These are phyloP conservation scores for Lepus europaeus DNA, from an alignment of 2,113 vertebrate genomes.

Conservation along the genomic window DNA sequence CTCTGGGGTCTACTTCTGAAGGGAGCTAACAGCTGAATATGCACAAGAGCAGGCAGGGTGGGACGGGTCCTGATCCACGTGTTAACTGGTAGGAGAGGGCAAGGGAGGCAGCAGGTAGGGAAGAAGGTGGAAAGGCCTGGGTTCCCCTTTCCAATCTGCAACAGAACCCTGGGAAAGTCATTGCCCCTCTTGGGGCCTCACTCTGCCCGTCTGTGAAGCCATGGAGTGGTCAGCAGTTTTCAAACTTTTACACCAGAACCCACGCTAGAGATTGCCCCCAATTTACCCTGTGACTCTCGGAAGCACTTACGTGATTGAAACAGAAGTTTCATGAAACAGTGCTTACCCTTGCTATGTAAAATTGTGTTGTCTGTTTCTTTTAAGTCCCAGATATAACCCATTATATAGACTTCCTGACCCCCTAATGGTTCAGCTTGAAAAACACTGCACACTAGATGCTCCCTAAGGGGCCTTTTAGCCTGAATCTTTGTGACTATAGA, in stretches of 20 bases:
- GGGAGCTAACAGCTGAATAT: neutral
- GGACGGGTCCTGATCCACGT: neutral
- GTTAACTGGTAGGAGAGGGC: neutral
- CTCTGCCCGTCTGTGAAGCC: neutral
- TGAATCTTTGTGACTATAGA: constrained; percentile 61
- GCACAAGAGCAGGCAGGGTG: neutral
- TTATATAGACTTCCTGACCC: constrained; percentile 61
- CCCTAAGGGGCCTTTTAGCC: constrained; percentile 11
- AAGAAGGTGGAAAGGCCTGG: neutral
- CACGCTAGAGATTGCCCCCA: neutral
- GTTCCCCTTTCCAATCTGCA: neutral
- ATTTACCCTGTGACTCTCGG: neutral
- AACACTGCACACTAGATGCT: neutral
- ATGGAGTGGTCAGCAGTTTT: neutral
- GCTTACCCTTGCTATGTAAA: neutral
- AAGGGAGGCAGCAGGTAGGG: neutral
- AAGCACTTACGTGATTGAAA: constrained; percentile 22
- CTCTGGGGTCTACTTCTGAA: neutral
- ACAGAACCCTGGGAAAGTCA: neutral
- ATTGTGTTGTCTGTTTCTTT: constrained; percentile 34
- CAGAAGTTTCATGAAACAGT: constrained; percentile 29
- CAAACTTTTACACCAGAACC: constrained; percentile 16
- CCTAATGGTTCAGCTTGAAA: constrained; percentile 54
- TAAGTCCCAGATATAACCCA: neutral
- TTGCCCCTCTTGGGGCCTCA: neutral